Conservation (phyloP, 2,113 vertebrate species). For the Hystrix cristata region DNA sequence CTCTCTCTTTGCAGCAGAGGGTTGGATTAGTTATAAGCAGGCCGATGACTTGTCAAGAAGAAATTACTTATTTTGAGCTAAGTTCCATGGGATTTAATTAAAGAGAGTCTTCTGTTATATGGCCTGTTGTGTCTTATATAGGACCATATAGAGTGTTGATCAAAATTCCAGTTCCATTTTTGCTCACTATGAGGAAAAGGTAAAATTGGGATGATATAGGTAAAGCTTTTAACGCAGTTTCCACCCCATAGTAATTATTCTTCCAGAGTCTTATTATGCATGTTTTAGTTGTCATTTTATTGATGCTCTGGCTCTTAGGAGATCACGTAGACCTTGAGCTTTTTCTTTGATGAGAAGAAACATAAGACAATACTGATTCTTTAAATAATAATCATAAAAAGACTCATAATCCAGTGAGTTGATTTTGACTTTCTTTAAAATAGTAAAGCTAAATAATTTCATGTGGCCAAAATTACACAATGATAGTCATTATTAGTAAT, state of each 20-base stretch:
- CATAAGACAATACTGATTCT: neutral
- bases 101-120: neutral
- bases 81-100: neutral
- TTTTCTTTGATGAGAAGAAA: conserved; percentile 53
- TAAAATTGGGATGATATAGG: neutral
- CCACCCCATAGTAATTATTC: neutral
- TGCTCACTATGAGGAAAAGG: neutral
- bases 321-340: neutral
- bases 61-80: conserved; percentile 53
- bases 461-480: neutral
- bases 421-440: neutral
- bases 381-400: conserved; percentile 54
- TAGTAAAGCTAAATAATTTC: neutral
- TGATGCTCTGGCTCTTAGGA: conserved; percentile 17
- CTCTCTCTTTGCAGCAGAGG: neutral
- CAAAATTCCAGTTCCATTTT: neutral
- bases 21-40: neutral
- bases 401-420: conserved; percentile 22
- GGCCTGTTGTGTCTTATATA: neutral
- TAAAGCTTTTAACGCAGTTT: neutral
- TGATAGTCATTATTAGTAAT: neutral
- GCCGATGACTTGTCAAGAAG: neutral
- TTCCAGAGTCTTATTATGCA: neutral
- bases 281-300: neutral
- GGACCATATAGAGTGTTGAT: neutral